Base-by-base conservation (phyloP, 2,888 invertebrate genomes). In the Balanococcus diminutus region DNA sequence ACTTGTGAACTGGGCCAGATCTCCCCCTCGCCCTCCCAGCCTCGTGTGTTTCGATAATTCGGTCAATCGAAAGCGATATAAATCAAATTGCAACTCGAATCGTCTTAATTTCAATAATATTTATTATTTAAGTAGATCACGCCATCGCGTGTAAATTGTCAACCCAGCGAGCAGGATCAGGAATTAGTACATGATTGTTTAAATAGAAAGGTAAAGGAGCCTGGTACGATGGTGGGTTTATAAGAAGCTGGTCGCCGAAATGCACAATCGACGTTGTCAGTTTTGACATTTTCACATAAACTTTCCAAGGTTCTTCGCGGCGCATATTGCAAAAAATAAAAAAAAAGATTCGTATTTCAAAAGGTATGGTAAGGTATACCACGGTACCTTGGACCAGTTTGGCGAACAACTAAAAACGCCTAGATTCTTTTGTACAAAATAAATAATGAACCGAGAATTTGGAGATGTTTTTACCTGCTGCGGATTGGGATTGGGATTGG, bases 341-440 rank as follows among this genome's bases (percentile, higher is more conserved):
- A 79, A 19, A 36, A 36, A 16, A 36, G 8, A 79, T 79, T 79
- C 75, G 36, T 36, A 79, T 79, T 79, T 79, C 75, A 79, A 79
- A 79, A 79, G 75, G 36, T 56, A 51, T 51, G n/a, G n/a, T n/a
- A 1, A 14, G 11, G 51, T 51, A 56, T 46, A 2, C 4, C 4
- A n/a, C 3, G 36, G 36, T 36, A 36, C 75, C 36, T 79, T 67
- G 28, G 31, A 79, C 75, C 75, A 79, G 75, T 79, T 79, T 79
- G 28, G 75, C 75, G 75, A 79, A 79, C 75, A 36, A 79, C 75
- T 36, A 79, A 79, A 79, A 79, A 79, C 75, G 75, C 75, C 75
- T 79, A 79, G n/a, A 36, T 79, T 79, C 75, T 79, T 36, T 79
- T 79, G 75, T 79, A 36, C 31, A 11, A 36, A 79, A 67, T 67